These are phyloP conservation scores for Zaprionus kolodkinae DNA, from an alignment of 1,140 invertebrate genomes.

Conservation along the genomic window DNA sequence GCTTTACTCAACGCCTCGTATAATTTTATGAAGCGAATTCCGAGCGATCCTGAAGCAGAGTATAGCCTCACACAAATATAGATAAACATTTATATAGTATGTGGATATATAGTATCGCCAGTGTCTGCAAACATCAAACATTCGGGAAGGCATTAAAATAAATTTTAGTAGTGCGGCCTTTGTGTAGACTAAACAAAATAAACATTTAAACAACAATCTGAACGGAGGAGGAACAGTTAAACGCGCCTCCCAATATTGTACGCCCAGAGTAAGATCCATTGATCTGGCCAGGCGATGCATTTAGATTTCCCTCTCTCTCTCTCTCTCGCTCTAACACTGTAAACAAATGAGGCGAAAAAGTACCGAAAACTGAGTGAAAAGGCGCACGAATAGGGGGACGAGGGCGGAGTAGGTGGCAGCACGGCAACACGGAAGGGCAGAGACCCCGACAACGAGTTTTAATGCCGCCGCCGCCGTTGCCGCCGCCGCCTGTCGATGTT, in stretches of 20 bases:
- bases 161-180: slow-evolving; percentile 77
- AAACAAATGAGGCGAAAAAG: slow-evolving; percentile 73
- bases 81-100: slow-evolving; percentile 1
- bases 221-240: background rate
- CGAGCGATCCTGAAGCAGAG: slow-evolving; percentile 15
- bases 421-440: slow-evolving; percentile 59
- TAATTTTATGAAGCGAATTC: slow-evolving; percentile 69
- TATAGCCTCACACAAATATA: background rate
- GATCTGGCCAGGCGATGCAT: slow-evolving; percentile 25
- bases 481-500: slow-evolving; percentile 58
- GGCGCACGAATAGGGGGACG: background rate
- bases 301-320: slow-evolving; percentile 1
- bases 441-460: slow-evolving; percentile 67
- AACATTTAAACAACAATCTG: slow-evolving; percentile 57
- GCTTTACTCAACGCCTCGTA: slow-evolving; percentile 74
- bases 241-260: background rate
- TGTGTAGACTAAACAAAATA: slow-evolving; percentile 81
- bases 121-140: slow-evolving; percentile 72
- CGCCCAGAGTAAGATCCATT: background rate
- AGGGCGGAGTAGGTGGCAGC: background rate
- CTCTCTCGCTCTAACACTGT: slow-evolving; percentile 15
- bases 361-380: slow-evolving; percentile 31
- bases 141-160: slow-evolving; percentile 70
- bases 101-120: slow-evolving; percentile 31
- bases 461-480: slow-evolving; percentile 66